Evolutionary conservation across 2,797 vertebrate genomes (phyloP).

Genomic region (Pseudomugil tenellus): DNA sequence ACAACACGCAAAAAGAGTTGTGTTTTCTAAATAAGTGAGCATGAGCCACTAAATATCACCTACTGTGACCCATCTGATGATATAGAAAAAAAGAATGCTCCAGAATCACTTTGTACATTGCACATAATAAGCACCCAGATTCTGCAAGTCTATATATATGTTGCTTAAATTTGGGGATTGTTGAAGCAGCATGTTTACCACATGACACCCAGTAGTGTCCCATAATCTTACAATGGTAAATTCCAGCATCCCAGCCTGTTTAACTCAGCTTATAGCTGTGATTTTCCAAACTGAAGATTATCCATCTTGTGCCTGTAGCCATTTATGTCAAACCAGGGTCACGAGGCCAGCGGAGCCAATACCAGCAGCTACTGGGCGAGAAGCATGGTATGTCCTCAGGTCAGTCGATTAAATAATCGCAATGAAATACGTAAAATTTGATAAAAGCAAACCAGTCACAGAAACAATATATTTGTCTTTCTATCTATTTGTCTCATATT

Average conservation of each 20-base stretch:
- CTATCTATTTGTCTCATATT: conserved; percentile 24
- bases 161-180: conserved; percentile 19
- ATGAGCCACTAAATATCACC: conserved; percentile 46
- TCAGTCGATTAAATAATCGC: too few species aligned
- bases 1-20: conserved; percentile 11
- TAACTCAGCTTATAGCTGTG: too few species aligned
- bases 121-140: conserved; percentile 36
- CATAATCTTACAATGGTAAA: conserved; percentile 10
- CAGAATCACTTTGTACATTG: conserved; percentile 23
- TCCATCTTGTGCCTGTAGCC: too few species aligned
- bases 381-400: too few species aligned
- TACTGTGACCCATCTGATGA: conserved; percentile 28
- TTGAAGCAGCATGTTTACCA: conserved; percentile 28
- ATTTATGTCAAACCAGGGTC: too few species aligned
- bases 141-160: conserved; percentile 23
- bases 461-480: conserved; percentile 13
- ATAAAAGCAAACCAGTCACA: neutral
- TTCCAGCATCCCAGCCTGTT: too few species aligned
- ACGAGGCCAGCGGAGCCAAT: too few species aligned
- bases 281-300: too few species aligned
- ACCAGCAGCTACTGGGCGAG: too few species aligned
- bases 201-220: conserved; percentile 30
- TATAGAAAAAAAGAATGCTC: conserved; percentile 27
- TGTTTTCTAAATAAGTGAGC: conserved; percentile 30
- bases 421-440: too few species aligned